These are phyloP conservation scores for Miltochrista miniata DNA, from an alignment of 2,888 invertebrate genomes.

Conservation along the genomic window DNA sequence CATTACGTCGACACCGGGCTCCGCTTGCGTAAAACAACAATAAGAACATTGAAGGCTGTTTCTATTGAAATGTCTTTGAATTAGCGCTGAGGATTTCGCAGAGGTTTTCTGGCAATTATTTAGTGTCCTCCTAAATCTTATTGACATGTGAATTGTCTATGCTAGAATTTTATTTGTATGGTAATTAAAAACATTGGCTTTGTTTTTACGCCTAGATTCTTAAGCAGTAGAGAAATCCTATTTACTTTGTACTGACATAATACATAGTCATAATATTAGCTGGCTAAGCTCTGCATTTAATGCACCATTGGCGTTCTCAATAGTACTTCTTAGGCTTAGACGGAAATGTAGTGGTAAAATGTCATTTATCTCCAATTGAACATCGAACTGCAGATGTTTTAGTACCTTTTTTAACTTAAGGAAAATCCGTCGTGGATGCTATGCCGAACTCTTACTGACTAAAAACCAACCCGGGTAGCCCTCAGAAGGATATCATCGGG, in stretches of 20 bases:
- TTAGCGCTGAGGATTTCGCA: constrained; percentile 39
- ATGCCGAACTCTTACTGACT: too few species aligned
- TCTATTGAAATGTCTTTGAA: constrained; percentile 50
- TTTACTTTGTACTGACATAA: neutral
- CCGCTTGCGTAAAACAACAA: constrained; percentile 61
- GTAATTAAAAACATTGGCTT: constrained; percentile 7
- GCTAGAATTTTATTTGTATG: constrained; percentile 7
- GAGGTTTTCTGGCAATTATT: constrained; percentile 27
- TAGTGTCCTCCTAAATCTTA: constrained; percentile 30
- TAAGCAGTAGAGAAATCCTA: neutral
- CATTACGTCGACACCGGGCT: constrained; percentile 40
- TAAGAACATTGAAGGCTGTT: constrained; percentile 48
- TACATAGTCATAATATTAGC: too few species aligned
- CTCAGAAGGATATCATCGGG: too few species aligned
- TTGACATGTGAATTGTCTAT: constrained; percentile 27
- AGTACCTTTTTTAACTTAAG: too few species aligned
- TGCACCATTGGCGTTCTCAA: too few species aligned
- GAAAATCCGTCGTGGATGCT: too few species aligned
- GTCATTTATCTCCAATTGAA: too few species aligned
- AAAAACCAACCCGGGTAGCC: too few species aligned
- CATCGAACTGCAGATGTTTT: too few species aligned
- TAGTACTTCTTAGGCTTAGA: too few species aligned
- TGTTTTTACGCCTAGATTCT: neutral
- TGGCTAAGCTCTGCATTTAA: too few species aligned
- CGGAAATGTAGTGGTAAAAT: too few species aligned